phyloP scores from a whole-genome alignment of 2,797 vertebrate species.

The Typhlichthys subterraneus region DNA sequence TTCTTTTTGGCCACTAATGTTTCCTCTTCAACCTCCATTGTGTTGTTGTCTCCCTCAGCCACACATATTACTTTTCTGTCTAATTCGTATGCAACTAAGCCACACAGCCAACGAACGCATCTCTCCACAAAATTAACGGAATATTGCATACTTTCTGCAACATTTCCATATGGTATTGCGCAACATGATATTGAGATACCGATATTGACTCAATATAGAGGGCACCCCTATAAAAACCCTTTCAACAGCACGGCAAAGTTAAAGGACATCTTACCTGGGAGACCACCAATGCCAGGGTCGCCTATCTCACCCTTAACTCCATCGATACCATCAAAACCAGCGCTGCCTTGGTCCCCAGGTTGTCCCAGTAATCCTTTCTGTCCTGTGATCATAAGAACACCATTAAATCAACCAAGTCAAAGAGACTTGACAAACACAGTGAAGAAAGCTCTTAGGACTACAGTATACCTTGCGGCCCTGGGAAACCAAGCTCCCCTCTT shows the following conservation, averaged over 20 bases:
- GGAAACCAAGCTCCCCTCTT: slow-evolving; percentile 83
- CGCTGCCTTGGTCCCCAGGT: slow-evolving; percentile 60
- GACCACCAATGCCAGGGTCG: slow-evolving; percentile 60
- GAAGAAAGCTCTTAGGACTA: not conserved
- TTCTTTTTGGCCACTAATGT: too few species aligned
- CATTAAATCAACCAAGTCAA: slow-evolving; percentile 11
- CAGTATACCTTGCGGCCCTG: slow-evolving; percentile 81
- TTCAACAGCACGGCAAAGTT: not conserved
- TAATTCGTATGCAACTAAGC: too few species aligned
- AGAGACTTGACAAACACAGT: not conserved
- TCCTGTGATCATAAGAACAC: slow-evolving; percentile 52
- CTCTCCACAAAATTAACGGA: too few species aligned
- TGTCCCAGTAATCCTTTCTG: slow-evolving; percentile 60
- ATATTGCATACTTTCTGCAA: too few species aligned
- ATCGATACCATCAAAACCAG: slow-evolving; percentile 76
- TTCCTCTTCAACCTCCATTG: too few species aligned
- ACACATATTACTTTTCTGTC: too few species aligned
- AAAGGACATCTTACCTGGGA: slow-evolving; percentile 53
- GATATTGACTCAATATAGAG: too few species aligned
- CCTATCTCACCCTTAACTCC: slow-evolving; percentile 71
- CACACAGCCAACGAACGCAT: too few species aligned
- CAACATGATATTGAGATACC: too few species aligned
- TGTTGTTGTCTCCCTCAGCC: too few species aligned
- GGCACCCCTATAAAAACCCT: not conserved
- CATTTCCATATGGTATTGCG: too few species aligned